Percentiles rank a stretch among this genome's conserved stretches.
phyloP scores from a whole-genome alignment of 2,797 vertebrate genomes.

The Eremophila alpestris region DNA sequence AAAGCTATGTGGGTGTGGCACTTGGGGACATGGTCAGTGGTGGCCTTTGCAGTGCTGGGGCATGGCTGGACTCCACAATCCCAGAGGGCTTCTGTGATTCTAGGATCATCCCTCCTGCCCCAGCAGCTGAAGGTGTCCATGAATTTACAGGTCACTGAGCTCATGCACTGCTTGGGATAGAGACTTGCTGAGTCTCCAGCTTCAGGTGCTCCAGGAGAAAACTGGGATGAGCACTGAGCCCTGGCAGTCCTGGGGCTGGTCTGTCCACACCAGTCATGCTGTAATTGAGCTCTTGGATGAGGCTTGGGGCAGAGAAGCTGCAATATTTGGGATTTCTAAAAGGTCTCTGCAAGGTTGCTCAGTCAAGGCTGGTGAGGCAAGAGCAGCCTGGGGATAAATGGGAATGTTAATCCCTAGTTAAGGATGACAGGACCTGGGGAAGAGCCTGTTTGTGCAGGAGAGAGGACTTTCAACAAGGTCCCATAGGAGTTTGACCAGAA shows the following conservation, averaged over 20 bases:
- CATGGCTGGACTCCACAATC: fast-evolving
- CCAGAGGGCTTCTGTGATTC: background rate
- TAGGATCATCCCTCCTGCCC: background rate
- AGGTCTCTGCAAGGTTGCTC: background rate
- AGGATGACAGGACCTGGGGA: background rate
- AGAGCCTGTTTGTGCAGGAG: no score
- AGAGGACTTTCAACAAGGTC: background rate
- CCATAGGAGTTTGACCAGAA: background rate
- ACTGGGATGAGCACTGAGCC: fast-evolving
- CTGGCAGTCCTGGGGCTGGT: background rate
- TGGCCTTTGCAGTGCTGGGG: background rate
- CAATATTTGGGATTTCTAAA: background rate
- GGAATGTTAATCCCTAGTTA: background rate
- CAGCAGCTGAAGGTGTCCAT: background rate
- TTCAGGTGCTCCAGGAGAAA: background rate
- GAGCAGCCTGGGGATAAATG: background rate
- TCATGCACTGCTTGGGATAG: background rate
- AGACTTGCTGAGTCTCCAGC: background rate
- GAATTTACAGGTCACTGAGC: background rate
- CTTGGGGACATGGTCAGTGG: background rate
- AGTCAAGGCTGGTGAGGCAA: background rate
- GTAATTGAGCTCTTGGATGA: background rate
- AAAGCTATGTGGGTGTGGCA: background rate
- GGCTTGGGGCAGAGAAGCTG: background rate
- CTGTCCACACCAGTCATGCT: fast-evolving